Evolutionary conservation across 2,113 vertebrate genomes (phyloP).

Genomic region (Odobenus rosmarus): DNA sequence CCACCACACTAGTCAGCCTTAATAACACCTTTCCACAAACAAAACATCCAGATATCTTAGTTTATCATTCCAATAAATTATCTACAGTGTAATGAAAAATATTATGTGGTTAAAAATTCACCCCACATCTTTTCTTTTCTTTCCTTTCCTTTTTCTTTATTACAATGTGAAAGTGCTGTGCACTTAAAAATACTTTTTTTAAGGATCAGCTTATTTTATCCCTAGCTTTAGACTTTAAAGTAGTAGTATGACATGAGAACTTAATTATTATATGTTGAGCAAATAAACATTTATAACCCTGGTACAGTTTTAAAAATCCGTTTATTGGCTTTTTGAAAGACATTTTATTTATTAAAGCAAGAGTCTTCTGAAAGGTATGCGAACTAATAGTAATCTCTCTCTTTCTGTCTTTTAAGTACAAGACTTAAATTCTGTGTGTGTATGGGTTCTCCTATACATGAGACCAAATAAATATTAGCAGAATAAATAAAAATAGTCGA

Average conservation of each 20-base stretch:
- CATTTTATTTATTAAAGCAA: constrained; percentile 29
- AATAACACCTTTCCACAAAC: neutral
- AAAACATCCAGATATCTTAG: neutral
- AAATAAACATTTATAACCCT: constrained; percentile 1
- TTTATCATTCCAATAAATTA: constrained; percentile 10
- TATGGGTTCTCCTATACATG: neutral
- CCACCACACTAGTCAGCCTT: neutral
- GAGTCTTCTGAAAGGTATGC: neutral
- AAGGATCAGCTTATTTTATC: constrained; percentile 32
- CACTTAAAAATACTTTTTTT: constrained; percentile 9
- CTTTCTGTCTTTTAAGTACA: neutral
- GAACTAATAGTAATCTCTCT: neutral
- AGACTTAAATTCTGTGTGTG: neutral
- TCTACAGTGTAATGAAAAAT: neutral
- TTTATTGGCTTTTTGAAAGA: constrained; percentile 37
- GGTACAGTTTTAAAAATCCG: neutral
- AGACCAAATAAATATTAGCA: neutral
- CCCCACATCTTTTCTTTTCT: neutral
- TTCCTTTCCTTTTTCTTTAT: neutral
- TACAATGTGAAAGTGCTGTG: neutral
- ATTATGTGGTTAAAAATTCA: neutral
- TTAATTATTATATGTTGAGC: constrained; percentile 29
- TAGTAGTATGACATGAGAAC: neutral
- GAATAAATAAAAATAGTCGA: constrained; percentile 4
- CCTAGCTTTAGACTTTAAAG: constrained; percentile 32